phyloP scores from a whole-genome alignment of 1,140 invertebrate species.

The Atopsyche davidsoni region DNA sequence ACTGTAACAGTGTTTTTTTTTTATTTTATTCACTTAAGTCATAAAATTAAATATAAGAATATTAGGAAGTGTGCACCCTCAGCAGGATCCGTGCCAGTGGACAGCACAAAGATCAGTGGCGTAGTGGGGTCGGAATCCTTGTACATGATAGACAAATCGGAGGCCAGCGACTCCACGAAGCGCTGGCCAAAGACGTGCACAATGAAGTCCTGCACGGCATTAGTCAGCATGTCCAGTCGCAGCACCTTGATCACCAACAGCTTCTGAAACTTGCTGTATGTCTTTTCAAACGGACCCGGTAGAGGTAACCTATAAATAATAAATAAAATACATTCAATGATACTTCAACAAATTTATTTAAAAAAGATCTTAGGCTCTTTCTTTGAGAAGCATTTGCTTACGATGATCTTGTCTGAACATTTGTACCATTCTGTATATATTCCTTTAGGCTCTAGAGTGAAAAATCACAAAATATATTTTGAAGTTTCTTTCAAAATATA shows the following conservation, averaged over 20 bases:
- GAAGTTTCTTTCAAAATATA: no score
- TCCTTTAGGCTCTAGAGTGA: no score
- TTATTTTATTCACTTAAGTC: constrained; percentile 1
- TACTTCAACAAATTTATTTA: no score
- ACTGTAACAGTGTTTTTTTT: neutral
- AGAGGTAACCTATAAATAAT: constrained; percentile 42
- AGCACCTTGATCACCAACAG: constrained; percentile 67
- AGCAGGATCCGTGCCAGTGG: constrained; percentile 80
- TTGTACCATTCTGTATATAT: no score
- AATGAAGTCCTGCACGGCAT: constrained; percentile 64
- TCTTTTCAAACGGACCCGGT: constrained; percentile 52
- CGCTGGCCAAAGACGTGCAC: constrained; percentile 66
- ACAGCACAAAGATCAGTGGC: constrained; percentile 85
- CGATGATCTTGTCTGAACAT: no score
- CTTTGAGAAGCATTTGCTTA: no score
- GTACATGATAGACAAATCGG: constrained; percentile 77
- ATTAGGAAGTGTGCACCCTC: no score
- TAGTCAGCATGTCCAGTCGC: constrained; percentile 66
- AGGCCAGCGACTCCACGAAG: constrained; percentile 78
- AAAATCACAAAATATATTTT: no score
- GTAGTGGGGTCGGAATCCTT: constrained; percentile 69
- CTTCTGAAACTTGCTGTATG: constrained; percentile 59
- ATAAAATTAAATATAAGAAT: neutral
- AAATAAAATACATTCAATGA: no score
- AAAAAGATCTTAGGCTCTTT: no score